Percentiles rank a stretch among this genome's conserved stretches.
Evolutionary conservation across 2,888 invertebrate species (phyloP).

Genomic region (Euclidia mi): DNA sequence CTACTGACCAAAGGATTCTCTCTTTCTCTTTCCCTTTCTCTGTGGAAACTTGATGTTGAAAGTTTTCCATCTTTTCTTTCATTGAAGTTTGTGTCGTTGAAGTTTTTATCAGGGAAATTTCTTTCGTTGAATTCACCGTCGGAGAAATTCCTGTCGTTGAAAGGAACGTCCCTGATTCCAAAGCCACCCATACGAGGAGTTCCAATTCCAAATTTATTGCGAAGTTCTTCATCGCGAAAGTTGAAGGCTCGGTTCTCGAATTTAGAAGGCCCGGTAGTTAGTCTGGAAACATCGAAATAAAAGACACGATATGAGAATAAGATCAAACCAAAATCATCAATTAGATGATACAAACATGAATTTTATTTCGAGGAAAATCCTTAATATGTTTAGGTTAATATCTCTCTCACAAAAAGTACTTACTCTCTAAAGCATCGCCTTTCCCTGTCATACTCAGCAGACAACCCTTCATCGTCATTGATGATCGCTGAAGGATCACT

Average conservation of each 20-base stretch:
- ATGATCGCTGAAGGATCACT: conserved; percentile 88
- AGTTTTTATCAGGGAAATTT: conserved; percentile 77
- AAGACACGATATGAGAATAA: background rate
- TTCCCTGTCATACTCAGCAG: conserved; percentile 85
- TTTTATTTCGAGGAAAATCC: too few species aligned
- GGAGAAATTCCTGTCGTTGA: conserved; percentile 81
- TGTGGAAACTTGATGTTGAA: conserved; percentile 86
- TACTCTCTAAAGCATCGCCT: conserved; percentile 84
- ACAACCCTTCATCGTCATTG: conserved; percentile 85
- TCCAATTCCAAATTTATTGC: conserved; percentile 84
- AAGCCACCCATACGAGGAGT: conserved; percentile 87
- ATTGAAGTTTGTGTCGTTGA: conserved; percentile 75
- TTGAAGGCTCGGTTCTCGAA: conserved; percentile 84
- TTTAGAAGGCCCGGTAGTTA: conserved; percentile 75
- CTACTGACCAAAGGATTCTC: conserved; percentile 86
- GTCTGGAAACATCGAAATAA: conserved; percentile 63
- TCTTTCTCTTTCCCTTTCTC: conserved; percentile 81
- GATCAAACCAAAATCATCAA: too few species aligned
- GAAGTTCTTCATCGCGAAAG: conserved; percentile 82
- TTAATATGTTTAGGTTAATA: too few species aligned
- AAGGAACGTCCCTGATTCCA: conserved; percentile 84
- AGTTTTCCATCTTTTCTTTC: conserved; percentile 84
- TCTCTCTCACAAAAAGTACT: conserved; percentile 52
- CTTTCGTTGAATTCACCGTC: conserved; percentile 84
- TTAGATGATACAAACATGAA: too few species aligned